These are phyloP conservation scores for Rhodophaea formosa DNA, from an alignment of 2,888 invertebrate species.

Conservation along the genomic window DNA sequence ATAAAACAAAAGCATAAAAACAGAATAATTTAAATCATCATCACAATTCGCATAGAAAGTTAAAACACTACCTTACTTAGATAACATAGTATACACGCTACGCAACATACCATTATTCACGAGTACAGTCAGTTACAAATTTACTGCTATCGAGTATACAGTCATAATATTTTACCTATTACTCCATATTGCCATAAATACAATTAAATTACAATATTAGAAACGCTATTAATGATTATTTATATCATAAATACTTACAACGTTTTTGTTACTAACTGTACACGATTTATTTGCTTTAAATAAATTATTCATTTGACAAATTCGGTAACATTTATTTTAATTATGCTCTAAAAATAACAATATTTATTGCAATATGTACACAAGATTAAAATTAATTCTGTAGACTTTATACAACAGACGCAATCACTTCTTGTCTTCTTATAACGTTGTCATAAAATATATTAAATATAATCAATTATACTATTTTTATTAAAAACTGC, in stretches of 20 bases:
- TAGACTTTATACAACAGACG: conserved; percentile 13
- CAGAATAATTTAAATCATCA: conserved; percentile 65
- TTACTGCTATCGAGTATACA: conserved; percentile 22
- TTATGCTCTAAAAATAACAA: conserved; percentile 22
- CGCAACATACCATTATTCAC: conserved; percentile 23
- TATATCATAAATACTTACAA: conserved; percentile 10
- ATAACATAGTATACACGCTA: conserved; percentile 33
- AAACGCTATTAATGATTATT: conserved; percentile 7
- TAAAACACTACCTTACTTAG: conserved; percentile 53
- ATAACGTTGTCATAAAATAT: conserved; percentile 7
- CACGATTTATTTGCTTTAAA: conserved; percentile 6
- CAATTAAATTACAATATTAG: conserved; percentile 10
- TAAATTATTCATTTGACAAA: conserved; percentile 20
- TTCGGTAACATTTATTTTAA: conserved; percentile 24
- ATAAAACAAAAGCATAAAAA: conserved; percentile 57
- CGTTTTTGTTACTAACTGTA: conserved; percentile 20
- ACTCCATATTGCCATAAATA: conserved; percentile 16
- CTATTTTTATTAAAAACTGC: no score
- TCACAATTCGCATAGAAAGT: conserved; percentile 68
- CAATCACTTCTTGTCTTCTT: background rate
- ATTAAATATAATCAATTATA: background rate
- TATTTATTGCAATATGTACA: conserved; percentile 41
- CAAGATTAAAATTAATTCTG: conserved; percentile 21
- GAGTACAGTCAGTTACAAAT: conserved; percentile 25
- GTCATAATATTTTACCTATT: conserved; percentile 4